phyloP scores from a whole-genome alignment of 2,888 invertebrate genomes.

The Drosophila mayaguana region DNA sequence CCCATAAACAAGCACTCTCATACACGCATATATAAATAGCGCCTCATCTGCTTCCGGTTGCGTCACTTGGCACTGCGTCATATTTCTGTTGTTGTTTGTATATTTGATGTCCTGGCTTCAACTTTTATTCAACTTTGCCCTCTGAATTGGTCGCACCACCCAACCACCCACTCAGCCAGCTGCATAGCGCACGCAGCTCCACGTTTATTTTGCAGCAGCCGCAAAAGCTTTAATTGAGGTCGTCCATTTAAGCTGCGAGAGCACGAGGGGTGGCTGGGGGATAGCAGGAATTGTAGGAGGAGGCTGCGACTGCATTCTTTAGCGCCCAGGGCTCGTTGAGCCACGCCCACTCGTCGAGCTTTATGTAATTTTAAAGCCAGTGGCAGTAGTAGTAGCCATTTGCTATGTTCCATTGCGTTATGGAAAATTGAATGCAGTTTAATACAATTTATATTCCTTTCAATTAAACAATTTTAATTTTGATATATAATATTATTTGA shows the following conservation, averaged over 20 bases:
- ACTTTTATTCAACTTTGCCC: slow-evolving; percentile 82
- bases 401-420: slow-evolving; percentile 46
- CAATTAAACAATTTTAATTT: neutral
- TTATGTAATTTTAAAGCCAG: slow-evolving; percentile 72
- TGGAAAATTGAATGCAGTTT: slow-evolving; percentile 46
- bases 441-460: slow-evolving; percentile 43
- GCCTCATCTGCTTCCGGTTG: slow-evolving; percentile 70
- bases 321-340: slow-evolving; percentile 53
- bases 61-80: slow-evolving; percentile 77
- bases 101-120: slow-evolving; percentile 53
- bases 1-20: neutral
- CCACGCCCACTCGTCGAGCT: slow-evolving; percentile 53
- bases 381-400: neutral
- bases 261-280: neutral
- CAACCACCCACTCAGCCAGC: slow-evolving; percentile 3
- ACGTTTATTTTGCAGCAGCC: slow-evolving; percentile 30
- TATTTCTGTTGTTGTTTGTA: slow-evolving; percentile 40
- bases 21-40: slow-evolving; percentile 1
- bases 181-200: slow-evolving; percentile 4
- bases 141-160: slow-evolving; percentile 70
- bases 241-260: slow-evolving; percentile 80
- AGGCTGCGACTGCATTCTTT: slow-evolving; percentile 36
- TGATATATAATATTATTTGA: too few relatives aligned
- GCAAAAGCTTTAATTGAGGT: slow-evolving; percentile 82
- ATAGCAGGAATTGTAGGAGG: neutral